These are phyloP conservation scores for Zelostemma sp. DNA, from an alignment of 1,140 invertebrate genomes.

Conservation along the genomic window DNA sequence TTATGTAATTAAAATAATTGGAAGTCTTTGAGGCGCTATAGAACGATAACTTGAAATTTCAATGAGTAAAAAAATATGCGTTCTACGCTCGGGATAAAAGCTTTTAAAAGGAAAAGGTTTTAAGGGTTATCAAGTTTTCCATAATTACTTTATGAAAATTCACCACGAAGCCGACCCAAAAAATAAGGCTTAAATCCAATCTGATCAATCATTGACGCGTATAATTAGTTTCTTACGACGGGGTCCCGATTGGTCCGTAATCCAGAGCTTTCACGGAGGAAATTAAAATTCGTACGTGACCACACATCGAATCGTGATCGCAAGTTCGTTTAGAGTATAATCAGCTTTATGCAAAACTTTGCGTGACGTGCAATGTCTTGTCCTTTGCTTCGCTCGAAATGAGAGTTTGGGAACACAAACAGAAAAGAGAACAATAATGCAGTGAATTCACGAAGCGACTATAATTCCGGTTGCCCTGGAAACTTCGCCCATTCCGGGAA, in stretches of 20 bases:
- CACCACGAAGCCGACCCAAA: constrained; percentile 18
- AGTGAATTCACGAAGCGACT: constrained; percentile 36
- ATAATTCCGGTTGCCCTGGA: constrained; percentile 42
- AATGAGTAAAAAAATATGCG: constrained; percentile 27
- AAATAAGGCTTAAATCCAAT: constrained; percentile 38
- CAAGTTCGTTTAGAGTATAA: constrained; percentile 19
- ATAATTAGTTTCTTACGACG: constrained; percentile 40
- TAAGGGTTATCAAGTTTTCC: constrained; percentile 1
- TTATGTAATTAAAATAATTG: neutral
- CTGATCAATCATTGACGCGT: constrained; percentile 44
- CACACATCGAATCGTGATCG: constrained; percentile 40
- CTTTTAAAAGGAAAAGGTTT: constrained; percentile 13
- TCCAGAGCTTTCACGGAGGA: constrained; percentile 16
- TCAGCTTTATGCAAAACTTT: constrained; percentile 38
- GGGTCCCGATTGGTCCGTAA: constrained; percentile 18
- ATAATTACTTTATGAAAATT: constrained; percentile 38
- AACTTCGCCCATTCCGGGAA: constrained; percentile 43
- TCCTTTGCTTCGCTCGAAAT: constrained; percentile 24
- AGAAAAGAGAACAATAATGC: constrained; percentile 43
- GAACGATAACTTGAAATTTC: constrained; percentile 13
- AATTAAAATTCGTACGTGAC: constrained; percentile 47
- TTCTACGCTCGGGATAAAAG: constrained; percentile 18
- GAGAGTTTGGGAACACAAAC: constrained; percentile 39
- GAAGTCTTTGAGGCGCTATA: neutral
- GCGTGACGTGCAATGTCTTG: constrained; percentile 28